phyloP scores from a whole-genome alignment of 2,113 vertebrate genomes.

The Actinemys pallida region DNA sequence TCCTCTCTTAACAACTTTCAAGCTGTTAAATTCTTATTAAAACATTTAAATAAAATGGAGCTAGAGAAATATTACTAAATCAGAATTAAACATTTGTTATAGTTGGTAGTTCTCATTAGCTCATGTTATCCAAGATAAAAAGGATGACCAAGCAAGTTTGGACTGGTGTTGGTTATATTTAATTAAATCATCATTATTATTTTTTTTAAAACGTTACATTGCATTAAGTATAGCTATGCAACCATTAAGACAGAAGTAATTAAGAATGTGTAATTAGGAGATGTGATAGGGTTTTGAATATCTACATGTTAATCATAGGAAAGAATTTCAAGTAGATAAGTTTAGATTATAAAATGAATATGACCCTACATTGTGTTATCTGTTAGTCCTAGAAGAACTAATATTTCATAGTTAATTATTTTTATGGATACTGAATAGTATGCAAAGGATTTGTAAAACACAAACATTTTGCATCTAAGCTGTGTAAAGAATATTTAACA shows the following conservation, averaged over 20 bases:
- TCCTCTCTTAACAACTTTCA: neutral
- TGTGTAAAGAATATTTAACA: neutral
- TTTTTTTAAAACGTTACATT: neutral
- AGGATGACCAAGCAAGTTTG: neutral
- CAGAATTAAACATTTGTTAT: neutral
- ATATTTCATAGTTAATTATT: neutral
- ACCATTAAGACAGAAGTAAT: neutral
- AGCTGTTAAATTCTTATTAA: neutral
- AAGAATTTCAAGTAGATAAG: neutral
- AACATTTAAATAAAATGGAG: neutral
- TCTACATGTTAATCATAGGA: conserved; percentile 10
- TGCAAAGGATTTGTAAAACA: neutral
- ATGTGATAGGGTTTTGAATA: conserved; percentile 29
- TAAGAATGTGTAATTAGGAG: conserved; percentile 10
- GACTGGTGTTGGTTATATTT: neutral
- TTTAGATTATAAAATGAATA: conserved; percentile 17
- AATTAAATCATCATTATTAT: neutral
- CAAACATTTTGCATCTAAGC: neutral
- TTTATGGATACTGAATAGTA: neutral
- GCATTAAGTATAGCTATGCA: neutral
- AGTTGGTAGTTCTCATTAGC: neutral
- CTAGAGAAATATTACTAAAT: neutral
- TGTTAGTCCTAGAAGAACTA: neutral
- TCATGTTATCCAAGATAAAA: neutral
- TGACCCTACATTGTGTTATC: neutral